These are phyloP conservation scores for Nephrotoma flavescens DNA, from an alignment of 2,888 invertebrate genomes.

Conservation along the genomic window DNA sequence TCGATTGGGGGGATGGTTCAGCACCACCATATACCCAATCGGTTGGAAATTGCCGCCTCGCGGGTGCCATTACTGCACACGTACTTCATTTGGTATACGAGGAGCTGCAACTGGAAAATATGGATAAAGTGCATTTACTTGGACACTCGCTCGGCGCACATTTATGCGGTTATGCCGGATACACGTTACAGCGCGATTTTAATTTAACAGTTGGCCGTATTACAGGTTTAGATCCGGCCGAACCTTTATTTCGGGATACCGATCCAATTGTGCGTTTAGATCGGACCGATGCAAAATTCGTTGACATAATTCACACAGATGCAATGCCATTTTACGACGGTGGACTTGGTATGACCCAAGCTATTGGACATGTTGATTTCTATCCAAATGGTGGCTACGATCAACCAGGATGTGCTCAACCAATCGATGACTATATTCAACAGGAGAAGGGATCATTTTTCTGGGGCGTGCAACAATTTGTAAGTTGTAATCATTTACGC, in stretches of 20 bases:
- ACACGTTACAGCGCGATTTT: slow-evolving; percentile 52
- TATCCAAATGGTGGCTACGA: slow-evolving; percentile 79
- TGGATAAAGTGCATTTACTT: slow-evolving; percentile 63
- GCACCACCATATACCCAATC: slow-evolving; percentile 84
- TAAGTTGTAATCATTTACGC: slow-evolving; percentile 79
- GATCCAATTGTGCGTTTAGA: slow-evolving; percentile 70
- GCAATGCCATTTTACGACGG: slow-evolving; percentile 60
- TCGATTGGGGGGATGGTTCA: slow-evolving; percentile 79
- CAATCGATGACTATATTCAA: slow-evolving; percentile 47
- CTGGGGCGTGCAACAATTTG: slow-evolving; percentile 35
- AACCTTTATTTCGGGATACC: slow-evolving; percentile 76
- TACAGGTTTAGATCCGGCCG: slow-evolving; percentile 82
- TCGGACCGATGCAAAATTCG: slow-evolving; percentile 71
- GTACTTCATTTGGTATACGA: slow-evolving; percentile 41
- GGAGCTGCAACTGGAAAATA: slow-evolving; percentile 36
- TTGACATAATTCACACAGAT: slow-evolving; percentile 84
- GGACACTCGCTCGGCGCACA: slow-evolving; percentile 83
- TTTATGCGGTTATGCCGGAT: slow-evolving; percentile 70
- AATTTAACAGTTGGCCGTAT: slow-evolving; percentile 61
- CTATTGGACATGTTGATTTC: slow-evolving; percentile 80
- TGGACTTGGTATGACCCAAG: slow-evolving; percentile 65
- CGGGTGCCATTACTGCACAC: slow-evolving; percentile 71
- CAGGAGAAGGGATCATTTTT: slow-evolving; percentile 47
- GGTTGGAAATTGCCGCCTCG: slow-evolving; percentile 75
- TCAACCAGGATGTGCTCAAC: slow-evolving; percentile 54